phyloP scores from a whole-genome alignment of 1,140 invertebrate species.

The Caenorhabditis latens region DNA sequence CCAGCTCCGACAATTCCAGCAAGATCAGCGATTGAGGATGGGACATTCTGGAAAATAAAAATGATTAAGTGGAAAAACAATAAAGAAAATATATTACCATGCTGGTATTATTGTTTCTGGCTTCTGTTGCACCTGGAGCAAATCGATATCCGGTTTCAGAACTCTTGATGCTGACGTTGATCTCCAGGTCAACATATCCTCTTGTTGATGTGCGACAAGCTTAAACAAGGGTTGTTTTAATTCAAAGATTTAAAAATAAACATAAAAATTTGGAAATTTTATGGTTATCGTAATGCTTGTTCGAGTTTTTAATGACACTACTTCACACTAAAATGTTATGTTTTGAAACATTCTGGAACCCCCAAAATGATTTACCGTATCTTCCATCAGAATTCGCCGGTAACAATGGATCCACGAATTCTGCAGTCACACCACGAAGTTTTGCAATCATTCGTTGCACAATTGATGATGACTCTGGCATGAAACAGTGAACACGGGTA shows the following conservation, averaged over 20 bases:
- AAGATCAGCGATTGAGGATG: neutral
- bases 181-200: conserved; percentile 14
- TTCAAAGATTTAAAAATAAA: no score
- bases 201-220: conserved; percentile 19
- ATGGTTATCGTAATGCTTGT: no score
- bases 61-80: neutral
- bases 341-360: neutral
- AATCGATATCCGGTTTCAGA: neutral
- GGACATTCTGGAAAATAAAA: neutral
- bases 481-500: conserved; percentile 8
- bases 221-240: neutral
- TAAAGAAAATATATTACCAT: neutral
- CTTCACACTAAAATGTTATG: no score
- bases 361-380: neutral
- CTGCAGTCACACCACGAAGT: conserved; percentile 4
- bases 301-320: no score
- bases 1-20: neutral
- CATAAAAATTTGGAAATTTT: no score
- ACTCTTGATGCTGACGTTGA: conserved; percentile 29
- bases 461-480: conserved; percentile 6
- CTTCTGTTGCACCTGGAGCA: neutral
- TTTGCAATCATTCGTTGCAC: conserved; percentile 6
- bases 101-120: neutral
- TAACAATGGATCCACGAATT: conserved; percentile 32
- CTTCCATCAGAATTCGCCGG: conserved; percentile 22